These are phyloP conservation scores for Mandrillus leucophaeus DNA, from an alignment of 2,113 vertebrate species.

Conservation along the genomic window DNA sequence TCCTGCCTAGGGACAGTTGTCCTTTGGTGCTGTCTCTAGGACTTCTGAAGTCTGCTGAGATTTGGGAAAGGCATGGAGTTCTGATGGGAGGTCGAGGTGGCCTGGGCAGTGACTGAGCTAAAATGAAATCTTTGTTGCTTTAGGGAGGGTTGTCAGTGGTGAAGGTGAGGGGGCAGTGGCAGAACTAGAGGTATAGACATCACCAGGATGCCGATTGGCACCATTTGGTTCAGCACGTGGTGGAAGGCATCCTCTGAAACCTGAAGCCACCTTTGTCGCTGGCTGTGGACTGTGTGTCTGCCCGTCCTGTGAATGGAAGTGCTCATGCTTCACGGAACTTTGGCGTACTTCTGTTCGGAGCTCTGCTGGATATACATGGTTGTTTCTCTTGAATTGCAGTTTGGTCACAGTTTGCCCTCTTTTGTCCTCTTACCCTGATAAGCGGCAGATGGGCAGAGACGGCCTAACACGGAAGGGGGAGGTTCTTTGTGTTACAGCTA, in stretches of 20 bases:
- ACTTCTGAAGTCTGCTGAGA: background rate
- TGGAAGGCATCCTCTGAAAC: background rate
- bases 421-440: background rate
- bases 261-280: background rate
- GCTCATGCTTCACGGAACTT: background rate
- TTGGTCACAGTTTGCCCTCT: background rate
- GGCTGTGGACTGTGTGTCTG: rapidly evolving
- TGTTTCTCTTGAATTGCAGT: background rate
- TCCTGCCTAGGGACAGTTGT: background rate
- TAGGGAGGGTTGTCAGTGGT: background rate
- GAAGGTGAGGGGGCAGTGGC: background rate
- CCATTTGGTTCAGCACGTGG: background rate
- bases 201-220: background rate
- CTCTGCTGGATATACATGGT: background rate
- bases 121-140: background rate
- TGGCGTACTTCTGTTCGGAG: background rate
- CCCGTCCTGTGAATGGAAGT: rapidly evolving
- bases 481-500: background rate
- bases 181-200: background rate
- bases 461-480: background rate
- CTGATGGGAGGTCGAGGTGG: background rate
- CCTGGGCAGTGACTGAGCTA: background rate
- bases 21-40: background rate
- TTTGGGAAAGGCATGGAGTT: background rate
- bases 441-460: background rate